A percentile compares a stretch with the other conserved stretches of the same genome.
phyloP scores from a whole-genome alignment of 2,113 vertebrate species.

The Corvus cornix region DNA sequence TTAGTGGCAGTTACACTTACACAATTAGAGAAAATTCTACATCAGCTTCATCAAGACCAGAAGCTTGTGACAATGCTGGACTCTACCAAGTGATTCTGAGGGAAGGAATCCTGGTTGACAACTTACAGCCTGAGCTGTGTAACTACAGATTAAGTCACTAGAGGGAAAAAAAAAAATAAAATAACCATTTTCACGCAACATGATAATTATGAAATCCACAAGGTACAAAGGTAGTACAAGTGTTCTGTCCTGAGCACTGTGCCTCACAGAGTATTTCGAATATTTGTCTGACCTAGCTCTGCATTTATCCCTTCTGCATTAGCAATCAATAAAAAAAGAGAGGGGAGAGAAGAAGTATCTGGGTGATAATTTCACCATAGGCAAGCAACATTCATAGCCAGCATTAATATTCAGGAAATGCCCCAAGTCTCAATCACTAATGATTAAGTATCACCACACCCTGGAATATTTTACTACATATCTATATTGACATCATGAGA shows the following conservation, averaged over 20 bases:
- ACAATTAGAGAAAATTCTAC: background rate
- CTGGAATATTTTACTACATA: slow-evolving; percentile 43
- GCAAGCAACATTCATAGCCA: slow-evolving; percentile 32
- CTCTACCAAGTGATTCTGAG: background rate
- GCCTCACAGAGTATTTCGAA: background rate
- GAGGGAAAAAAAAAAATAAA: background rate
- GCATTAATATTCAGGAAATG: slow-evolving; percentile 60
- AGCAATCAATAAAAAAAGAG: background rate
- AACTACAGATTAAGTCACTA: background rate
- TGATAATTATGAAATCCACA: background rate
- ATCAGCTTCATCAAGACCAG: background rate
- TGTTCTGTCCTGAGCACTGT: background rate
- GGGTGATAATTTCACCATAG: background rate
- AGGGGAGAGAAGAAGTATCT: background rate
- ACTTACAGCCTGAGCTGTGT: background rate
- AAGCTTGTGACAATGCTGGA: background rate
- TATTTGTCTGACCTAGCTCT: background rate
- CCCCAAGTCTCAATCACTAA: slow-evolving; percentile 56
- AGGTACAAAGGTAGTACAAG: background rate
- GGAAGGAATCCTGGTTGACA: background rate
- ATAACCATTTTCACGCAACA: background rate
- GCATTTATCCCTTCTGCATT: background rate
- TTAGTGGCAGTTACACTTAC: background rate
- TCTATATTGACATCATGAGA: slow-evolving; percentile 52
- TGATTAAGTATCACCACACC: slow-evolving; percentile 49